A percentile compares a stretch with the other conserved stretches of the same genome.
These are phyloP conservation scores for Periplaneta americana DNA, from an alignment of 1,140 invertebrate genomes.

Conservation along the genomic window DNA sequence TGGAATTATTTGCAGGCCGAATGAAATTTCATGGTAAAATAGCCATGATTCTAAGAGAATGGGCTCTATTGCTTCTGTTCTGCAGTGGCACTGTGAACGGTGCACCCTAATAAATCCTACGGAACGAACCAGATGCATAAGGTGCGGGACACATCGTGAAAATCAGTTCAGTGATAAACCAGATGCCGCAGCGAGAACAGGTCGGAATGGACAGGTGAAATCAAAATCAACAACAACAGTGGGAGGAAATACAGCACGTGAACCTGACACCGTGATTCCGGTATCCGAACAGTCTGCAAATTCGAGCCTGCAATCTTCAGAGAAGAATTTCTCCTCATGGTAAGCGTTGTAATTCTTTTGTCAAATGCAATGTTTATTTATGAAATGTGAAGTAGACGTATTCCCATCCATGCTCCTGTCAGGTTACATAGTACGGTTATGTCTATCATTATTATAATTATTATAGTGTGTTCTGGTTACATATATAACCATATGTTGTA, in stretches of 20 bases:
- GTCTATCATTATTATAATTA: too few species aligned
- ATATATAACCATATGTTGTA: too few species aligned
- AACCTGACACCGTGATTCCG: neutral
- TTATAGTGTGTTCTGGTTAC: too few species aligned
- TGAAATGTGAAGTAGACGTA: neutral
- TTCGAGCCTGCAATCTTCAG: neutral
- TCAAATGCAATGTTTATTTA: neutral
- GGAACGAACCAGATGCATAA: conserved; percentile 69
- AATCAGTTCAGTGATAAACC: neutral
- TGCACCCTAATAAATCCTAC: conserved; percentile 83
- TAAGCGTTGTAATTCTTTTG: neutral
- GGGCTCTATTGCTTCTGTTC: conserved; percentile 84
- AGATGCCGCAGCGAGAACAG: neutral
- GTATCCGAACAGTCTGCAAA: neutral
- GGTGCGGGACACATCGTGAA: conserved; percentile 52
- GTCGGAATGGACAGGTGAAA: neutral
- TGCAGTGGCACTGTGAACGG: conserved; percentile 82
- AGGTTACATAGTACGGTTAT: too few species aligned
- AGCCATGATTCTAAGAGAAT: conserved; percentile 52
- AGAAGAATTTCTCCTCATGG: neutral
- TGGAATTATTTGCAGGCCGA: conserved; percentile 42
- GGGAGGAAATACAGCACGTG: neutral
- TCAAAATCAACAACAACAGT: neutral
- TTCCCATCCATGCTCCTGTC: neutral
- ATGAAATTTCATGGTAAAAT: conserved; percentile 43